Base-by-base conservation (phyloP, 2,888 invertebrate genomes). In the Trachelus iudaicus region DNA sequence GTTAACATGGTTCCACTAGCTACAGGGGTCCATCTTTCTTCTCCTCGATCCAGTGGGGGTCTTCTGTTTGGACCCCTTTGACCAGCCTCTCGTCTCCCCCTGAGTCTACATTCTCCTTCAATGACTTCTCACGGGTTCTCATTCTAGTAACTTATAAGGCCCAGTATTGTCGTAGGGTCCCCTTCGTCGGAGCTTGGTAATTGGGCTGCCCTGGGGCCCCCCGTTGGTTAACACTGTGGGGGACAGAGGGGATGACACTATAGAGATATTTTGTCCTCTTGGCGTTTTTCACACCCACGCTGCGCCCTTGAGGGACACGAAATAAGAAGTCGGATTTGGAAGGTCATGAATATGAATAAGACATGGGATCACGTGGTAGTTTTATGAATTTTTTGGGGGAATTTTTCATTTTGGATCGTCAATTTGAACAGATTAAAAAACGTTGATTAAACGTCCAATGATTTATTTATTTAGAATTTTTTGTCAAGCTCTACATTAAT, bases 1-100 rank as follows among this genome's bases (percentile, higher is more conserved):
- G 84, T 86, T 83, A 84, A 79, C 85, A 80, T 84, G 83, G 80
- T 82, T 82, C 81, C 81, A 68, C 56, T 69, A 75, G 73, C 79
- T 85, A 83, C 84, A 77, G 85, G 87, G 77, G 80, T 76, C 79
- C 15, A 73, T 75, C 79, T 56, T 69, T 37, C 68, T 15, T 71
- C 73, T 69, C 73, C 40, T 12, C 15, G 23, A 30, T 77, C 73
- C 40, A 31, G 40, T 23, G 37, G 35, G 76, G 33, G 33, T 30
- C 69, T 56, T 40, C 23, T 56, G 56, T 56, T 56, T 56, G 56
- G 56, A 15, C 56, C 56, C 56, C 56, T 56, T 23, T 56, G 56
- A 9, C 23, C 23, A 2, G 9, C 56, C 56, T 6, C 56, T 15
- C 13, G 4, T 4, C 37, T 12, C 37, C 6, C 15, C 40, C 40